These are phyloP conservation scores for Labroides dimidiatus DNA, from an alignment of 2,797 vertebrate genomes.

Conservation along the genomic window DNA sequence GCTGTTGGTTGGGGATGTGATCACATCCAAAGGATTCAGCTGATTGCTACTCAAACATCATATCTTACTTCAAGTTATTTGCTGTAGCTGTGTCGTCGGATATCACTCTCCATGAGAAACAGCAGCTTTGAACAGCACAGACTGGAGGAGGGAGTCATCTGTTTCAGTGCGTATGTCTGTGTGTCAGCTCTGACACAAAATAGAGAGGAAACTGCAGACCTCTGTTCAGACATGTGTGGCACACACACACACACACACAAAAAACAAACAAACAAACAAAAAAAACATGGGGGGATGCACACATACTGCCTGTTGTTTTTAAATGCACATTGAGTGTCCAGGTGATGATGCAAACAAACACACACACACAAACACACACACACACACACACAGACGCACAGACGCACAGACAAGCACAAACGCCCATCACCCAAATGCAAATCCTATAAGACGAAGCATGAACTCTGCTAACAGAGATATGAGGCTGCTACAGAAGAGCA, in stretches of 20 bases:
- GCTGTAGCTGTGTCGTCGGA: constrained; percentile 17
- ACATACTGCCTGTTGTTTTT: constrained; percentile 25
- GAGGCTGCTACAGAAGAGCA: constrained; percentile 57
- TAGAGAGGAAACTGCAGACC: constrained; percentile 53
- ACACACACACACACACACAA: no score
- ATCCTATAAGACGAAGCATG: constrained; percentile 43
- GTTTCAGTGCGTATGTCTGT: constrained; percentile 5
- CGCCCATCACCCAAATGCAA: constrained; percentile 53
- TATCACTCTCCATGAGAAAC: constrained; percentile 28
- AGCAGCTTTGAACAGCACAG: constrained; percentile 29
- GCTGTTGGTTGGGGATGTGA: constrained; percentile 38
- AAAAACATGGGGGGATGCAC: constrained; percentile 7
- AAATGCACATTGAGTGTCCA: constrained; percentile 25
- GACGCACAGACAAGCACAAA: constrained; percentile 15
- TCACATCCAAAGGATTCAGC: constrained; percentile 16
- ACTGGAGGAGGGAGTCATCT: constrained; percentile 48
- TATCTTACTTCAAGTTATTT: constrained; percentile 36
- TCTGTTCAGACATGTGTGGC: constrained; percentile 29
- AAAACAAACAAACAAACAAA: no score
- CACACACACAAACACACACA: constrained; percentile 40
- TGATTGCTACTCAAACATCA: constrained; percentile 24
- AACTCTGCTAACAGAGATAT: constrained; percentile 57
- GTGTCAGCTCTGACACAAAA: constrained; percentile 53
- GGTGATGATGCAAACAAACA: constrained; percentile 1
- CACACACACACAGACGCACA: constrained; percentile 21